Base-by-base conservation (phyloP, 2,113 vertebrate genomes). In the Hippoglossus stenolepis region DNA sequence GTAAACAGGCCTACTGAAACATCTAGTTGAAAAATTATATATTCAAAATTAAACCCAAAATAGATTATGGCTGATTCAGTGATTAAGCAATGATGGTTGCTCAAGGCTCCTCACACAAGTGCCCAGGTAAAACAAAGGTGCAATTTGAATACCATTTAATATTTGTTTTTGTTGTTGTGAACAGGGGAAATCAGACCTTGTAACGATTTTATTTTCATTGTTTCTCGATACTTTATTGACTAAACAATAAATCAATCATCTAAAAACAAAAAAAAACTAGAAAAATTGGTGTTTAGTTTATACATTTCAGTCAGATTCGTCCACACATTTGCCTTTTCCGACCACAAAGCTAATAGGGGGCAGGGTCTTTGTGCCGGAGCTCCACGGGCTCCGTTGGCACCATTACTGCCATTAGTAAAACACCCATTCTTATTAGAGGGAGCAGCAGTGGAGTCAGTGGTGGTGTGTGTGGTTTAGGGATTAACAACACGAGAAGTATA, bases 381-480 rank as follows among this genome's bases (percentile, higher is more conserved):
- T 64, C 23, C 51, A 45, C 12, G 12, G 18, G 65, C 75, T 65
- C 35, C 24, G 5, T 43, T 43, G 40, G 40, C 45, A 49, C 45
- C 45, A 51, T 85, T 67, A 76, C 53, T 45, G 35, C 45, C 45
- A 59, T 85, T 85, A 82, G 77, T 82, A 69, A 65, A 63, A 56
- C 65, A 21, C 71, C 53, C 40, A 65, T 79, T 87, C 51, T 75
- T 71, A 74, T 87, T 85, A 75, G 54, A n/a, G 51, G 8, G 23
- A 73, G 80, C 77, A 45, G 70, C 77, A 79, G 85, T 75, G 81
- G 77, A 85, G 65, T 83, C 65, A 78, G 75, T 58, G 70, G 7
- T 58, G 62, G 68, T 84, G 88, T 85, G 83, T 85, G 78, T 43
- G 40, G 62, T 85, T 85, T 75, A 83, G 49, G 77, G 80, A 75